Conservation (phyloP, 2,113 vertebrate genomes). For the Lepidothrix coronata region DNA sequence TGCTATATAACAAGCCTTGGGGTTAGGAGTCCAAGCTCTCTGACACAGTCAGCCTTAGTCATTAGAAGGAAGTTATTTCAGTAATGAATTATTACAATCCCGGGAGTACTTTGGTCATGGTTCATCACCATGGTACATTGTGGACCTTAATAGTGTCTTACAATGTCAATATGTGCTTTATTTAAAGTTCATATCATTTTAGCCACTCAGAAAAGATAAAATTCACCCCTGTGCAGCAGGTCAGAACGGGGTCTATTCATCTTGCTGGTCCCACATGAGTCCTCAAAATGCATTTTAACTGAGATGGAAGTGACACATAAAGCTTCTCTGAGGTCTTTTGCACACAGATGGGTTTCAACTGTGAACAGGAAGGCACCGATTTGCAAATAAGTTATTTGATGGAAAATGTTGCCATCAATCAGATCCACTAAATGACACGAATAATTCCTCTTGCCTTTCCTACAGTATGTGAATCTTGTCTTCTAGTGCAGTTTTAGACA, state of each 20-base stretch:
- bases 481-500: background rate
- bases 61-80: slow-evolving; percentile 32
- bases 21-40: slow-evolving; percentile 28
- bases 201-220: slow-evolving; percentile 15
- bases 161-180: slow-evolving; percentile 57
- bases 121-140: slow-evolving; percentile 14
- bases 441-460: background rate
- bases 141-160: slow-evolving; percentile 42
- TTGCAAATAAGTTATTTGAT: background rate
- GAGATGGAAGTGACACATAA: background rate
- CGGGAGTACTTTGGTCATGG: slow-evolving; percentile 36
- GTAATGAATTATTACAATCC: slow-evolving; percentile 40
- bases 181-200: background rate
- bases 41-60: slow-evolving; percentile 33
- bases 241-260: slow-evolving; percentile 25
- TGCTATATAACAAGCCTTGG: background rate
- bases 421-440: background rate
- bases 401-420: background rate
- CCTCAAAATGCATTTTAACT: slow-evolving; percentile 10
- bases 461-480: background rate
- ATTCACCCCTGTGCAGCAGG: background rate
- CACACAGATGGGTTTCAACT: background rate
- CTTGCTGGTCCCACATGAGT: slow-evolving; percentile 11
- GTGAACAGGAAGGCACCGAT: background rate
- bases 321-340: background rate